These are phyloP conservation scores for Drosophila niveifrons DNA, from an alignment of 2,888 invertebrate genomes.

Conservation along the genomic window DNA sequence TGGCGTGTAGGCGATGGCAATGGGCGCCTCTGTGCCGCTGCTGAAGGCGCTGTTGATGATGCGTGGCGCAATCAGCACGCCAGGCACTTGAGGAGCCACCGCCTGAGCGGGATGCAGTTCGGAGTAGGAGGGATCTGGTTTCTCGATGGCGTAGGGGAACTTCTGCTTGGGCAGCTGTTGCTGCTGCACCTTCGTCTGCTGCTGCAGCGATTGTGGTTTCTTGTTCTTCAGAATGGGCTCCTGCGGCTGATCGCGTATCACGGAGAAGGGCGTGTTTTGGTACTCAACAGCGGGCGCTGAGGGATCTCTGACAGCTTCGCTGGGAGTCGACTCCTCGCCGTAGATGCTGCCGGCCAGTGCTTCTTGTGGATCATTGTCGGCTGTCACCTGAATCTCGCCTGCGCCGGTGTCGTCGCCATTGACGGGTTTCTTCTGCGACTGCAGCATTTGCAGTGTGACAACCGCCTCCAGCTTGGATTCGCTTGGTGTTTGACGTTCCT, in stretches of 20 bases:
- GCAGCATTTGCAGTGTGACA: constrained; percentile 90
- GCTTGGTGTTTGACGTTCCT: constrained; percentile 69
- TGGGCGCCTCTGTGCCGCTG: constrained; percentile 87
- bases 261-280: constrained; percentile 85
- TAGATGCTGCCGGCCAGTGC: constrained; percentile 67
- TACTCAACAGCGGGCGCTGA: constrained; percentile 81
- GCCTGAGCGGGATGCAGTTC: constrained; percentile 70
- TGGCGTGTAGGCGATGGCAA: constrained; percentile 89
- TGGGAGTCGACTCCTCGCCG: constrained; percentile 48
- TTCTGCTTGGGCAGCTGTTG: constrained; percentile 86
- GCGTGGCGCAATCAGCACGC: constrained; percentile 85
- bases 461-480: constrained; percentile 86
- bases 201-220: constrained; percentile 81
- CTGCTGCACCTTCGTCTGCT: constrained; percentile 67
- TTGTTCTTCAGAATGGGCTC: constrained; percentile 86
- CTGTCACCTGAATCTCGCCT: constrained; percentile 76
- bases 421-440: constrained; percentile 86
- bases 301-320: constrained; percentile 52
- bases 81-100: constrained; percentile 67
- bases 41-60: constrained; percentile 84
- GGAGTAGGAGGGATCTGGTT: constrained; percentile 86
- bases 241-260: constrained; percentile 85
- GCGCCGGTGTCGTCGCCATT: constrained; percentile 81
- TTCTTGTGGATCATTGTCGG: constrained; percentile 61
- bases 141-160: constrained; percentile 89